Conservation (phyloP, 2,888 invertebrate species). For the Pachliopta kotzebuea region DNA sequence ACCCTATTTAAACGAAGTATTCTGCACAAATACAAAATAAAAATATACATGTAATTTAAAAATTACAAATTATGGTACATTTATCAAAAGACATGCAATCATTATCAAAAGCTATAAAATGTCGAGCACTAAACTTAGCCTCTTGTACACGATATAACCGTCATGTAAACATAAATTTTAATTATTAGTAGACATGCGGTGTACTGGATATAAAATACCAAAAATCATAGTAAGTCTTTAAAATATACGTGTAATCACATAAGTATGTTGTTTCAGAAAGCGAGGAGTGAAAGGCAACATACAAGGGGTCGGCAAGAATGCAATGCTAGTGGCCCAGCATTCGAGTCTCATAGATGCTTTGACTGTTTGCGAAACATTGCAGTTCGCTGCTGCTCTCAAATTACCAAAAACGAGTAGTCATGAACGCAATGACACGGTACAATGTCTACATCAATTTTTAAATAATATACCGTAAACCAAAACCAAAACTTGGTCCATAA, state of each 20-base stretch:
- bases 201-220: background rate
- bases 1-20: too few species aligned
- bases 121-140: too few species aligned
- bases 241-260: background rate
- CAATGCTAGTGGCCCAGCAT: slow-evolving; percentile 91
- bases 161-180: too few species aligned
- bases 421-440: slow-evolving; percentile 55
- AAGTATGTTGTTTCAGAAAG: slow-evolving; percentile 53
- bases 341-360: slow-evolving; percentile 90
- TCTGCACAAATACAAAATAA: too few species aligned
- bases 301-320: slow-evolving; percentile 84
- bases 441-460: slow-evolving; percentile 15
- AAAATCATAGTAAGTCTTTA: background rate
- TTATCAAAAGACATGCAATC: too few species aligned
- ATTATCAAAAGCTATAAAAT: too few species aligned
- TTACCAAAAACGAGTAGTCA: slow-evolving; percentile 63
- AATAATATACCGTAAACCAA: background rate
- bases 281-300: slow-evolving; percentile 82
- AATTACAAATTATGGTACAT: too few species aligned
- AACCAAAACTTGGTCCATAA: too few species aligned
- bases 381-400: slow-evolving; percentile 92
- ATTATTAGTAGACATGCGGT: too few species aligned
- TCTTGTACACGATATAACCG: too few species aligned
- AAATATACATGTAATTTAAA: too few species aligned
- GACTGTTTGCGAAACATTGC: slow-evolving; percentile 92